A percentile compares a stretch with the other conserved stretches of the same genome.
Evolutionary conservation across 2,113 vertebrate species (phyloP).

Genomic region (Rattus rattus): DNA sequence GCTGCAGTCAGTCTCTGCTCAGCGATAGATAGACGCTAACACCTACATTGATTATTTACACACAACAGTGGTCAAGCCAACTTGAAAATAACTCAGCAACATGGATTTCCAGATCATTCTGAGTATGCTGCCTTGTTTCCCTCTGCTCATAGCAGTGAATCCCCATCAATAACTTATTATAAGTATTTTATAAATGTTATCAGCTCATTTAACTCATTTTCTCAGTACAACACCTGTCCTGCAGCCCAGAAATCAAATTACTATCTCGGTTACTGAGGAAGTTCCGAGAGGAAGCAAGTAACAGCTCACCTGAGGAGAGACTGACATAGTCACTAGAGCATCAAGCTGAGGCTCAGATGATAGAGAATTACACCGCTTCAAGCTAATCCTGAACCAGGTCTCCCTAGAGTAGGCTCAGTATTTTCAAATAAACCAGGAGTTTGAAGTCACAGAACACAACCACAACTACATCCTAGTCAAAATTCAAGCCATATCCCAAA

Average conservation of each 20-base stretch:
- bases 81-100: not conserved
- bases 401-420: not conserved
- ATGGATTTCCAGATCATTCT: slow-evolving; percentile 33
- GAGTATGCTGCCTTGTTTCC: not conserved
- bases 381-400: not conserved
- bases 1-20: not conserved
- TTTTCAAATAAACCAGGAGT: not conserved
- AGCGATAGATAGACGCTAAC: not conserved
- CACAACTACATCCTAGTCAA: not conserved
- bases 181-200: slow-evolving; percentile 39
- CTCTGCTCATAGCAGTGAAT: not conserved
- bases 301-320: not conserved
- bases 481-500: slow-evolving; percentile 34
- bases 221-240: not conserved
- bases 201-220: slow-evolving; percentile 3
- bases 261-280: not conserved
- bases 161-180: slow-evolving; percentile 6
- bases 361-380: not conserved
- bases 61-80: not conserved
- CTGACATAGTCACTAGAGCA: not conserved
- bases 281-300: slow-evolving; percentile 40
- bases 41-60: not conserved
- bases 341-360: not conserved
- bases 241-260: slow-evolving; percentile 39
- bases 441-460: slow-evolving; percentile 31